phyloP scores from a whole-genome alignment of 2,797 vertebrate genomes.

The Eulemur rubriventer region DNA sequence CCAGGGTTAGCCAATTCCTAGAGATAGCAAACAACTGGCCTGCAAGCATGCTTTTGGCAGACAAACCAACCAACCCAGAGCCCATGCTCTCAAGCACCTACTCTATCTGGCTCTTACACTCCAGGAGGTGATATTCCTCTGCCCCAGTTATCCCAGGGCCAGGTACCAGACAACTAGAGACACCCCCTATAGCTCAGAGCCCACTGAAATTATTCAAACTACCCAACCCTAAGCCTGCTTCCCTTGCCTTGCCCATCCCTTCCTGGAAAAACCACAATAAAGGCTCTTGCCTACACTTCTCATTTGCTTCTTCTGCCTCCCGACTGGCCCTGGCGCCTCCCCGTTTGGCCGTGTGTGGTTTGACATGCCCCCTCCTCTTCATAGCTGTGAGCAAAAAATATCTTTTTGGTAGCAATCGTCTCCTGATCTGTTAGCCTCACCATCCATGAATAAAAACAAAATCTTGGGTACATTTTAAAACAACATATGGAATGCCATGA shows the following conservation, averaged over 20 bases:
- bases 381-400: not conserved
- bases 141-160: not conserved
- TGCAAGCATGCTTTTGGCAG: not conserved
- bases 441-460: not conserved
- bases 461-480: not conserved
- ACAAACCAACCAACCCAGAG: not conserved
- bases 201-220: not conserved
- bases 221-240: not conserved
- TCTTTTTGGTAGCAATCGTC: not conserved
- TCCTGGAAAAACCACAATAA: not conserved
- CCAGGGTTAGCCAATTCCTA: not conserved
- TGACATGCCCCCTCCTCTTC: not conserved
- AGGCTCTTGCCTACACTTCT: accelerated
- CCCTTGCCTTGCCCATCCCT: not conserved
- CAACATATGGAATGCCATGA: not conserved
- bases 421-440: not conserved
- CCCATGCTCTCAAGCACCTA: not conserved
- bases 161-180: not conserved
- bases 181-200: not conserved
- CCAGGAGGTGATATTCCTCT: not conserved
- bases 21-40: not conserved
- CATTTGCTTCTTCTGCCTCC: not conserved
- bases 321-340: not conserved
- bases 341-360: not conserved
- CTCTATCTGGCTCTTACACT: not conserved